Evolutionary conservation across 2,113 vertebrate species (phyloP).

Genomic region (Daubentonia madagascariensis): DNA sequence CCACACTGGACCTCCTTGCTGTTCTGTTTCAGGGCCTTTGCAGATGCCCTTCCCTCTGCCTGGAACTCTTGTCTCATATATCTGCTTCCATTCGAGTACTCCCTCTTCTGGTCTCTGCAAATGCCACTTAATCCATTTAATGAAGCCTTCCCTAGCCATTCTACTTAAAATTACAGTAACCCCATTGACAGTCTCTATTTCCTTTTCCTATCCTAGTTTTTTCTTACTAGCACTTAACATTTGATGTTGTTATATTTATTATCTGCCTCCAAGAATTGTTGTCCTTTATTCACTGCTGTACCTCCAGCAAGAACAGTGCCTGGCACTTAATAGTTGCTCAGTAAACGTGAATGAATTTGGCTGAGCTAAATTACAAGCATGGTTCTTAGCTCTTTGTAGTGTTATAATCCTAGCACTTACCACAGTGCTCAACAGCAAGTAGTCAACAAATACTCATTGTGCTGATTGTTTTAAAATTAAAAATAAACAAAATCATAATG

Average conservation of each 20-base stretch:
- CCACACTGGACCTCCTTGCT: neutral
- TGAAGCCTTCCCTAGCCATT: neutral
- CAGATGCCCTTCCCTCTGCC: neutral
- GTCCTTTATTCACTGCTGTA: neutral
- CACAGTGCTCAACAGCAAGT: neutral
- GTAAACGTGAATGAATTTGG: neutral
- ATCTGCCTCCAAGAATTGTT: neutral
- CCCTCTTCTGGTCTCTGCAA: neutral
- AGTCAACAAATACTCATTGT: neutral
- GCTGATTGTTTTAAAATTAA: slow-evolving; percentile 28
- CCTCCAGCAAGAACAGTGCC: neutral
- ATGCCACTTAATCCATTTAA: neutral
- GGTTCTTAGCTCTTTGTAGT: neutral
- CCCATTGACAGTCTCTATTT: neutral
- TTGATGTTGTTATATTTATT: neutral
- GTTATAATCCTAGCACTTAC: neutral
- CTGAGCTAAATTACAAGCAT: neutral
- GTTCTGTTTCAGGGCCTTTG: neutral
- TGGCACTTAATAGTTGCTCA: neutral
- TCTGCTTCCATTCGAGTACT: neutral
- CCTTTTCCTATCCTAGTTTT: neutral
- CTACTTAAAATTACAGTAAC: neutral
- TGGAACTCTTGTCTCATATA: neutral
- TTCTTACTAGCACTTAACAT: neutral
- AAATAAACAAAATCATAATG: neutral